phyloP scores from a whole-genome alignment of 1,140 invertebrate species.

The Calliphora vicina region DNA sequence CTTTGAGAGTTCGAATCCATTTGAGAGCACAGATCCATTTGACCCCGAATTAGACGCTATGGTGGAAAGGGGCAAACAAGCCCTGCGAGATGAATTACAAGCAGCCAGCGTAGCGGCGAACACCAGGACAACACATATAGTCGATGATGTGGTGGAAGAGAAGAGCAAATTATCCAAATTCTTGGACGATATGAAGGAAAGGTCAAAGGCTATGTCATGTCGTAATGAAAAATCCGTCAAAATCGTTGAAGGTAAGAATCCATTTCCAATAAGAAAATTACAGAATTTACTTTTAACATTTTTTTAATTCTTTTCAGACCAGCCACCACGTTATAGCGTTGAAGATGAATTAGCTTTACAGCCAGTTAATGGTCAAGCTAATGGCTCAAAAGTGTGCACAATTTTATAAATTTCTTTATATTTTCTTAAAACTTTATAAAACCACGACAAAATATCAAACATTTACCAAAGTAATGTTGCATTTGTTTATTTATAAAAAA shows the following conservation, averaged over 20 bases:
- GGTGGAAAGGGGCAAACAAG: conserved; percentile 52
- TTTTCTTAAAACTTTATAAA: not conserved
- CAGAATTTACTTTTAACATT: not conserved
- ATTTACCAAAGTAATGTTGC: conserved; percentile 20
- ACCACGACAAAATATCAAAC: not conserved
- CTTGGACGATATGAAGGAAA: conserved; percentile 45
- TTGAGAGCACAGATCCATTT: conserved; percentile 40
- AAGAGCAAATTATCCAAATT: conserved; percentile 56
- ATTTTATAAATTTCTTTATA: conserved; percentile 53
- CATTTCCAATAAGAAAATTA: not conserved
- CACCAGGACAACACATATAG: not conserved
- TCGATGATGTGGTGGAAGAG: conserved; percentile 37
- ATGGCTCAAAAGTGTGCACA: conserved; percentile 60
- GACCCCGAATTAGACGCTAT: conserved; percentile 43
- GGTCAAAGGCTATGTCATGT: conserved; percentile 45
- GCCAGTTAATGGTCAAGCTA: conserved; percentile 46
- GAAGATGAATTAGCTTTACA: conserved; percentile 46
- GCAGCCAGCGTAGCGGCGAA: not conserved
- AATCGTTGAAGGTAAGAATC: conserved; percentile 53
- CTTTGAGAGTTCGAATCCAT: conserved; percentile 38
- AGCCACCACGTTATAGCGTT: conserved; percentile 46
- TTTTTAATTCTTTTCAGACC: conserved; percentile 47
- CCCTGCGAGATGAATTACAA: conserved; percentile 50
- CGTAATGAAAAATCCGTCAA: conserved; percentile 57
- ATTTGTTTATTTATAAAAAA: conserved; percentile 27